Evolutionary conservation across 2,113 vertebrate genomes (phyloP).

Genomic region (Salminus brasiliensis): DNA sequence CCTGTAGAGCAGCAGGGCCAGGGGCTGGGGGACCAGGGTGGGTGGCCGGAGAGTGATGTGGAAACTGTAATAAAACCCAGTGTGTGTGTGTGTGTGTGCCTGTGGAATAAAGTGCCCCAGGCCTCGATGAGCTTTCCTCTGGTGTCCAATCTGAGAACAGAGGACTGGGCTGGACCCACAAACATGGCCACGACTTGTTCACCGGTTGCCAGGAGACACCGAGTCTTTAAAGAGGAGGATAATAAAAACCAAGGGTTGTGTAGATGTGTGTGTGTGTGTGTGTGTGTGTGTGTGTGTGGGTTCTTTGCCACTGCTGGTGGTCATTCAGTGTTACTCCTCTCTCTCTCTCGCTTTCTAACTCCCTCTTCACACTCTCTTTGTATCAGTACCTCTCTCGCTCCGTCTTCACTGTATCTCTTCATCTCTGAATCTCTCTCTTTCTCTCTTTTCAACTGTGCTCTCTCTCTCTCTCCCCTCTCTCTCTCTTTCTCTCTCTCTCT

Average conservation of each 20-base stretch:
- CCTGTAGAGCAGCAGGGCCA: background rate
- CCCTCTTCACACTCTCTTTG: too few species aligned
- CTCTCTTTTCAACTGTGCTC: too few species aligned
- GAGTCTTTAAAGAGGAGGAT: constrained; percentile 67
- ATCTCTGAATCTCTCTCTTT: too few species aligned
- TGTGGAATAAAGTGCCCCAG: constrained; percentile 48
- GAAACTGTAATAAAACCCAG: constrained; percentile 53
- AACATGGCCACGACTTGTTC: constrained; percentile 66
- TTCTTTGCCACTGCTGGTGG: background rate
- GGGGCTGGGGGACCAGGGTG: background rate
- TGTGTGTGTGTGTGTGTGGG: constrained; percentile 45
- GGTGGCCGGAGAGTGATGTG: constrained; percentile 40
- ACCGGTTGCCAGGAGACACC: constrained; percentile 76
- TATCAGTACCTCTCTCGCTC: too few species aligned
- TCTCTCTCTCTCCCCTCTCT: background rate
- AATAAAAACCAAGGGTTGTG: constrained; percentile 66
- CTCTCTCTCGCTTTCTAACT: too few species aligned
- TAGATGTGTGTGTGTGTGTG: constrained; percentile 56
- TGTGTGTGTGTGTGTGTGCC: constrained; percentile 13
- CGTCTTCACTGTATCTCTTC: too few species aligned
- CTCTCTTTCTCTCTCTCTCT: background rate
- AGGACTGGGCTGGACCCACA: constrained; percentile 56
- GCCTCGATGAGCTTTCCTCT: constrained; percentile 59
- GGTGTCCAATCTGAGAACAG: constrained; percentile 67
- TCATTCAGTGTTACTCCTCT: background rate